These are phyloP conservation scores for Hipparchia semele DNA, from an alignment of 2,888 invertebrate genomes.

Conservation along the genomic window DNA sequence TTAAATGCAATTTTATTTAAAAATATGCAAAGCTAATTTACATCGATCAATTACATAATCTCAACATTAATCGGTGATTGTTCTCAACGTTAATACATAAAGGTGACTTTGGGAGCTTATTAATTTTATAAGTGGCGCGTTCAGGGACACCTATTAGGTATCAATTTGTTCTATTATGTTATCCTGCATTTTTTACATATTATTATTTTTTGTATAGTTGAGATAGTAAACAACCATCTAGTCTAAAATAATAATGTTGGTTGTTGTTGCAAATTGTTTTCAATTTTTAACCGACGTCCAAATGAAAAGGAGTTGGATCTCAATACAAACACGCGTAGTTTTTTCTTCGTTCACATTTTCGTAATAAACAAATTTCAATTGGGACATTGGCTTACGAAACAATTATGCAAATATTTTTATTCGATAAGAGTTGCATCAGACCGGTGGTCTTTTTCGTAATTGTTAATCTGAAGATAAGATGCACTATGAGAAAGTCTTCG, in stretches of 20 bases:
- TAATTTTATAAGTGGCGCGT: too few species aligned
- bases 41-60: conserved; percentile 13
- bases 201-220: neutral
- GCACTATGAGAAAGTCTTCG: too few species aligned
- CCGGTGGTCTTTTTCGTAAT: neutral
- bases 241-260: too few species aligned
- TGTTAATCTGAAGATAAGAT: neutral
- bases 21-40: conserved; percentile 15
- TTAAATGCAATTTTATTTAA: conserved; percentile 24
- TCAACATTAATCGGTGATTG: neutral
- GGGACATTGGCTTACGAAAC: conserved; percentile 18
- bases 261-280: too few species aligned
- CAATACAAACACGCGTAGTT: neutral
- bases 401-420: conserved; percentile 31
- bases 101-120: too few species aligned
- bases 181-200: too few species aligned
- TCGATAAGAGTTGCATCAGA: conserved; percentile 32
- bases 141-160: too few species aligned
- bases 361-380: conserved; percentile 14
- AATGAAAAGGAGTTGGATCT: too few species aligned
- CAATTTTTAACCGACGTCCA: too few species aligned
- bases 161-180: too few species aligned
- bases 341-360: neutral
- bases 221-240: neutral
- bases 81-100: too few species aligned